Percentiles rank a stretch among this genome's conserved stretches.
These are phyloP conservation scores for Scaptomyza parva DNA, from an alignment of 2,888 invertebrate species.

Conservation along the genomic window DNA sequence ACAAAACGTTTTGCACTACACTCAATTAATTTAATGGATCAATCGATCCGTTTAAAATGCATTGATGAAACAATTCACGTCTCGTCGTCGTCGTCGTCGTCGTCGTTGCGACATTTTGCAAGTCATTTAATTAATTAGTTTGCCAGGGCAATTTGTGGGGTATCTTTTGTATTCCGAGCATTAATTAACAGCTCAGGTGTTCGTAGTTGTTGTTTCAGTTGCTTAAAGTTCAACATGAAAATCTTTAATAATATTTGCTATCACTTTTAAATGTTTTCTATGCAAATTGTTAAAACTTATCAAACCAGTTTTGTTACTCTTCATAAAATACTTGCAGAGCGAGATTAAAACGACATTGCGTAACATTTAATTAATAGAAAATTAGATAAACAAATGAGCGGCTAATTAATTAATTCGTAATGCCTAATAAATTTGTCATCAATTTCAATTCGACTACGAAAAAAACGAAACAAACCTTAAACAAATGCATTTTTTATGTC, in stretches of 20 bases:
- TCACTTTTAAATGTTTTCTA: constrained; percentile 39
- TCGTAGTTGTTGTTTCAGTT: constrained; percentile 2
- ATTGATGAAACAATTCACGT: constrained; percentile 35
- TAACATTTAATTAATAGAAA: constrained; percentile 59
- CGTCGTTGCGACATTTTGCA: constrained; percentile 24
- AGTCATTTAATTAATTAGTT: constrained; percentile 49
- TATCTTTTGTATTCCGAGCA: constrained; percentile 17
- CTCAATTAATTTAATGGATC: constrained; percentile 77
- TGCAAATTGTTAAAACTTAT: constrained; percentile 50
- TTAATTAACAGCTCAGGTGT: constrained; percentile 48
- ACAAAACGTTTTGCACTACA: constrained; percentile 67
- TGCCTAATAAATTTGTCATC: constrained; percentile 71
- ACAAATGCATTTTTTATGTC: constrained; percentile 39
- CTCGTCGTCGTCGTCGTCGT: too few relatives aligned
- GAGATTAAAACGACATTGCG: constrained; percentile 22
- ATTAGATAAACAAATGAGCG: constrained; percentile 65
- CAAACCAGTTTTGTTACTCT: constrained; percentile 34
- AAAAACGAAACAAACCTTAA: constrained; percentile 27
- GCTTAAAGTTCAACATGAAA: neutral
- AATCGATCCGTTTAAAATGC: constrained; percentile 68
- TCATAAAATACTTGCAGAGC: constrained; percentile 34
- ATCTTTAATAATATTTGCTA: neutral
- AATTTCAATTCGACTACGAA: constrained; percentile 55
- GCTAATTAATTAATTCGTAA: constrained; percentile 72
- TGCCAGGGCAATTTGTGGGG: constrained; percentile 34